Conservation (phyloP, 2,797 vertebrate genomes). For the Pogoniulus pusillus region DNA sequence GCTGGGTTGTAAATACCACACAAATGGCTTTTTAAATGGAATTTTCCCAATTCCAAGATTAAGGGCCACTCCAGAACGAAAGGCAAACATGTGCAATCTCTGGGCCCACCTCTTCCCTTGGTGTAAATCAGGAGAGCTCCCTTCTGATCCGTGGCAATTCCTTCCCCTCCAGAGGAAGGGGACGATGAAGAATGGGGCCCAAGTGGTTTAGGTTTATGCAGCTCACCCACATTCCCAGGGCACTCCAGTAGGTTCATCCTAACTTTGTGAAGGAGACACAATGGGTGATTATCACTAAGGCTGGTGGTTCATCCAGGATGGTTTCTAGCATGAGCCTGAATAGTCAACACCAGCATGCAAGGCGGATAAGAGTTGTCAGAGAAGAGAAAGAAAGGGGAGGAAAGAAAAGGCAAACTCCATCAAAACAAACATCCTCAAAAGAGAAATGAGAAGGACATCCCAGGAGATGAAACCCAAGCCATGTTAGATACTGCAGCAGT, state of each 20-base stretch:
- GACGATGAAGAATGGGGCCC: neutral
- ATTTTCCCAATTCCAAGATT: slow-evolving; percentile 33
- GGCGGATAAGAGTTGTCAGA: neutral
- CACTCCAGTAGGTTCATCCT: neutral
- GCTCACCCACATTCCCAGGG: neutral
- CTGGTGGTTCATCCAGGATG: neutral
- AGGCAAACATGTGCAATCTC: neutral
- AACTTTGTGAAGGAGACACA: neutral
- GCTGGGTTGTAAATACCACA: slow-evolving; percentile 58
- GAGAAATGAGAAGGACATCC: neutral
- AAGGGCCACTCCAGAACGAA: neutral
- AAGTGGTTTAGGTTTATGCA: neutral
- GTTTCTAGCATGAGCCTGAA: neutral
- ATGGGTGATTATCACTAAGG: slow-evolving; percentile 7
- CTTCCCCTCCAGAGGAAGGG: neutral
- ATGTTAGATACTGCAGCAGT: fast-evolving
- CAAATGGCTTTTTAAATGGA: slow-evolving; percentile 57
- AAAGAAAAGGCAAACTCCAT: neutral
- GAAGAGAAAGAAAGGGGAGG: neutral
- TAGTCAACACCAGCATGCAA: neutral
- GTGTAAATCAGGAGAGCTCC: neutral
- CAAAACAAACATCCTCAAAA: neutral
- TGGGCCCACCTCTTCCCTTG: neutral
- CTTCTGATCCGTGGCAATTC: neutral
- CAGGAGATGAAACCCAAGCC: neutral